Conservation (phyloP, 2,113 vertebrate genomes). For the Erinaceus europaeus region DNA sequence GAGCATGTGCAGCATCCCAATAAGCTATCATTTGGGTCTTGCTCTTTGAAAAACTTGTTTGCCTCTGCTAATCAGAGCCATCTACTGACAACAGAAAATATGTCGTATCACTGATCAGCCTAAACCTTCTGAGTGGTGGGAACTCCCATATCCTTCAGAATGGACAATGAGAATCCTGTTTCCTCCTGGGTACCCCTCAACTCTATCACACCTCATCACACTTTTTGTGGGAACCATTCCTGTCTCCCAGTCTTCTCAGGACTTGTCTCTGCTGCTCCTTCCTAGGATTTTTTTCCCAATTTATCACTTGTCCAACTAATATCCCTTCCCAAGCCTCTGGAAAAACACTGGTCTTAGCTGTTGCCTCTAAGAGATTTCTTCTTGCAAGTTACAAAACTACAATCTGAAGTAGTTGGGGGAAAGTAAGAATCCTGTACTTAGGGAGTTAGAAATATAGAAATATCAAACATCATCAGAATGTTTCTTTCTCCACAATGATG, state of each 20-base stretch:
- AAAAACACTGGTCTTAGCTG: not conserved
- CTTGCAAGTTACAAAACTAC: not conserved
- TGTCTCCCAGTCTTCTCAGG: not conserved
- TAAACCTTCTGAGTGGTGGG: not conserved
- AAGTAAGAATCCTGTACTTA: fast-evolving
- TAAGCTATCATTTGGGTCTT: too few relatives aligned
- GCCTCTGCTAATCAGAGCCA: too few relatives aligned
- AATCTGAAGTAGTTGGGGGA: fast-evolving
- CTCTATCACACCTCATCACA: not conserved
- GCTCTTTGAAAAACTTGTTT: too few relatives aligned
- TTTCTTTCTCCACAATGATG: fast-evolving
- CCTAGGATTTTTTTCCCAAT: too few relatives aligned
- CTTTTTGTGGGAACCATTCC: not conserved
- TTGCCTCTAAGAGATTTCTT: not conserved
- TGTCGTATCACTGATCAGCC: not conserved
- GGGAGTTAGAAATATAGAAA: too few relatives aligned
- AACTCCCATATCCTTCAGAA: not conserved
- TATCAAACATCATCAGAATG: fast-evolving
- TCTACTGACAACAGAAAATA: not conserved
- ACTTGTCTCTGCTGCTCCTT: not conserved
- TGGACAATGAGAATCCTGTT: not conserved
- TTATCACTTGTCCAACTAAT: fast-evolving
- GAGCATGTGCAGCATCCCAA: too few relatives aligned
- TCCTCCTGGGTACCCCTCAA: not conserved
- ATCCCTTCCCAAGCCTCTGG: not conserved